Percentiles rank a stretch among this genome's conserved stretches.
These are phyloP conservation scores for Desmophyllum pertusum DNA, from an alignment of 92 coral and sea anemone genomes.

Conservation along the genomic window DNA sequence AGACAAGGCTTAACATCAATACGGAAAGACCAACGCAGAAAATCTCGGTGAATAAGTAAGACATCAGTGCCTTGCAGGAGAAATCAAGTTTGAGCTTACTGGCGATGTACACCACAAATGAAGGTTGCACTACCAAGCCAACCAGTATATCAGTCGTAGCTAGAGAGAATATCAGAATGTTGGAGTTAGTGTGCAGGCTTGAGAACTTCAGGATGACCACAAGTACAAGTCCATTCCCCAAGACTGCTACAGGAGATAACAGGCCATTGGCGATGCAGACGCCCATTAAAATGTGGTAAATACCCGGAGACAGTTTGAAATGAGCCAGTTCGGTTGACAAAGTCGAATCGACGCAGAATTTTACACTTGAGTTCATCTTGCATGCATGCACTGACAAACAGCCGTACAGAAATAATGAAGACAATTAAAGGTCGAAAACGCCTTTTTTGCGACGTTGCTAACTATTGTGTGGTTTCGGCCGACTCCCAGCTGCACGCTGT, in stretches of 20 bases:
- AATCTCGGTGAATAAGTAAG: conserved; percentile 47
- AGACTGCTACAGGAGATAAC: conserved; percentile 37
- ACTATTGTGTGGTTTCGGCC: neutral
- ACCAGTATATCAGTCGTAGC: conserved; percentile 48
- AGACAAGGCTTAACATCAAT: conserved; percentile 31
- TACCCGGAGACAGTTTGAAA: conserved; percentile 15
- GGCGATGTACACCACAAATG: conserved; percentile 43
- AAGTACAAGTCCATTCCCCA: conserved; percentile 34
- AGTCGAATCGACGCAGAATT: conserved; percentile 35
- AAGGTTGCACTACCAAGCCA: conserved; percentile 48
- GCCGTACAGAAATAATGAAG: neutral
- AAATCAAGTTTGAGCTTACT: conserved; percentile 35
- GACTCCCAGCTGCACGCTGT: neutral
- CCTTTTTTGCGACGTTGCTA: neutral
- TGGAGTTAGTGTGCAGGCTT: conserved; percentile 36
- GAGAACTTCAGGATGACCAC: conserved; percentile 32
- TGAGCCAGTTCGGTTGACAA: conserved; percentile 36
- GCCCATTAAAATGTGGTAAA: conserved; percentile 3
- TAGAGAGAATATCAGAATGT: conserved; percentile 42
- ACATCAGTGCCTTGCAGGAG: conserved; percentile 40
- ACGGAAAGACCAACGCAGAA: conserved; percentile 47
- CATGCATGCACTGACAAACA: neutral
- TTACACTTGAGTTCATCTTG: conserved; percentile 34
- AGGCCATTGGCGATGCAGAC: conserved; percentile 44
- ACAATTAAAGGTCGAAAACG: neutral